These are phyloP conservation scores for Urocyon cinereoargenteus DNA, from an alignment of 2,797 vertebrate species.

Conservation along the genomic window DNA sequence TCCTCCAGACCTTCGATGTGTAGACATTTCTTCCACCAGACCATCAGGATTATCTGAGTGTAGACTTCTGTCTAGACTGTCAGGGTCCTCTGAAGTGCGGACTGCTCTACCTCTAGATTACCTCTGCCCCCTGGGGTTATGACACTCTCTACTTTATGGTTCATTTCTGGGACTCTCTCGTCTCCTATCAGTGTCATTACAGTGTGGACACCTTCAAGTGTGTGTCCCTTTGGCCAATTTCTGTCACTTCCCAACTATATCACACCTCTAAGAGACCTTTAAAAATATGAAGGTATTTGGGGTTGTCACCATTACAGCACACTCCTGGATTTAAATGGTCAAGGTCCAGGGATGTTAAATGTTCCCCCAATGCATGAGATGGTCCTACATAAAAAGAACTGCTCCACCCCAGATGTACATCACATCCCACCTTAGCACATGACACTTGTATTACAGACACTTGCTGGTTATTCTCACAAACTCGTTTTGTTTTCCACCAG, in stretches of 20 bases:
- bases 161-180: background rate
- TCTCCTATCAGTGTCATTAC: slow-evolving; percentile 9
- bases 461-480: background rate
- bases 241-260: slow-evolving; percentile 40
- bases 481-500: slow-evolving; percentile 17
- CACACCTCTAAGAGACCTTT: slow-evolving; percentile 6
- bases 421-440: background rate
- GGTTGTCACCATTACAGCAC: slow-evolving; percentile 7
- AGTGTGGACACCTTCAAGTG: background rate
- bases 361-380: background rate
- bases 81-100: background rate
- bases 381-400: background rate
- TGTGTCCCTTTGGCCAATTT: background rate
- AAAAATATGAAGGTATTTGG: background rate
- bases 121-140: background rate
- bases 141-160: background rate
- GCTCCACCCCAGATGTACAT: background rate
- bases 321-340: slow-evolving; percentile 45
- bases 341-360: background rate
- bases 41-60: background rate
- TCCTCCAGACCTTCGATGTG: background rate
- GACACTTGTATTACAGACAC: slow-evolving; percentile 34
- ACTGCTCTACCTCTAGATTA: background rate
- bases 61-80: background rate
- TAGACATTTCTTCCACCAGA: background rate